phyloP scores from a whole-genome alignment of 2,113 vertebrate species.

The Octodon degus region DNA sequence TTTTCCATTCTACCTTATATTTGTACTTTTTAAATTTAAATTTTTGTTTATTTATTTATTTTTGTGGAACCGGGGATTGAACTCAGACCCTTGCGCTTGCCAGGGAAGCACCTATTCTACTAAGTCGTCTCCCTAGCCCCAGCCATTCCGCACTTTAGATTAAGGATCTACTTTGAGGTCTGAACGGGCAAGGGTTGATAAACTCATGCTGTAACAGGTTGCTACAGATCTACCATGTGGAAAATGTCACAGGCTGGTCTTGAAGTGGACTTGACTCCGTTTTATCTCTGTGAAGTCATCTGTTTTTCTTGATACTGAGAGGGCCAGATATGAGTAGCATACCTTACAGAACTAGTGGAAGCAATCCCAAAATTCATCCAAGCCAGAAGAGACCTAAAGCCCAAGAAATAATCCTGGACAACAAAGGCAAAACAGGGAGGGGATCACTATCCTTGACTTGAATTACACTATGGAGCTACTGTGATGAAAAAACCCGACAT shows the following conservation, averaged over 20 bases:
- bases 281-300: background rate
- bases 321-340: background rate
- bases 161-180: slow-evolving; percentile 40
- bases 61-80: no score
- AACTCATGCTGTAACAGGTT: slow-evolving; percentile 22
- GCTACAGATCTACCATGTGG: background rate
- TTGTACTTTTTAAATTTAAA: background rate
- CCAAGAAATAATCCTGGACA: background rate
- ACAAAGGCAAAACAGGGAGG: background rate
- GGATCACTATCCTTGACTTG: background rate
- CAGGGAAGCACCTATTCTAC: no score
- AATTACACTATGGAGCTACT: background rate
- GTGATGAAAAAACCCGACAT: no score
- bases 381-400: background rate
- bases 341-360: background rate
- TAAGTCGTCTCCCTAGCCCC: no score
- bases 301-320: background rate
- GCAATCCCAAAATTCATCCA: background rate
- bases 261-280: background rate
- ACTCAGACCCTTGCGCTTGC: no score
- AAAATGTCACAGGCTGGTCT: background rate
- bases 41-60: no score
- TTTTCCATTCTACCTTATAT: background rate
- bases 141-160: slow-evolving; percentile 43
- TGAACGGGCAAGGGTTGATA: slow-evolving; percentile 6